phyloP scores from a whole-genome alignment of 2,113 vertebrate species.

The Rhabdornis inornatus region DNA sequence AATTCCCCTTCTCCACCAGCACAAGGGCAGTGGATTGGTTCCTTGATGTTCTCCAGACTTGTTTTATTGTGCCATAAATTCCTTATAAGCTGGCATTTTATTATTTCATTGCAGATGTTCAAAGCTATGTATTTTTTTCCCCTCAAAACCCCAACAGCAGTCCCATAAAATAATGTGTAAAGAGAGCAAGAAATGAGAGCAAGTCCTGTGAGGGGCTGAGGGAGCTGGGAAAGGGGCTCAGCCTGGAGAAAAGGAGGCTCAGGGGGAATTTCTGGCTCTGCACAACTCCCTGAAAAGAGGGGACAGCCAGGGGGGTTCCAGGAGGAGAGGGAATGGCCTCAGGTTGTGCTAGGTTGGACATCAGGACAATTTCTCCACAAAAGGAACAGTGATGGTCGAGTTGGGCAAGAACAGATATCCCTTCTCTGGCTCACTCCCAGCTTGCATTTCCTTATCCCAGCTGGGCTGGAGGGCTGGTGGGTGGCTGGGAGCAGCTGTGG shows the following conservation, averaged over 20 bases:
- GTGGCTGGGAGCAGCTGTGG: background rate
- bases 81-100: background rate
- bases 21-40: background rate
- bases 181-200: background rate
- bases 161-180: background rate
- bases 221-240: background rate
- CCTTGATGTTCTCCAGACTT: background rate
- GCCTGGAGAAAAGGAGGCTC: background rate
- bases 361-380: background rate
- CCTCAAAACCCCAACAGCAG: background rate
- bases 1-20: background rate
- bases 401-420: background rate
- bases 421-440: background rate
- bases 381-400: rapidly evolving
- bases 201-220: background rate
- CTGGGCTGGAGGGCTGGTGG: background rate
- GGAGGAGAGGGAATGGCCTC: background rate
- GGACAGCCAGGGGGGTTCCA: no score
- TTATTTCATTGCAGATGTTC: background rate
- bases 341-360: background rate
- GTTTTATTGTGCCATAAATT: background rate
- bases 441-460: background rate
- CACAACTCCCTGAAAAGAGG: background rate
- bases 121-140: background rate
- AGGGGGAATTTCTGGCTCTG: background rate